Evolutionary conservation across 2,797 vertebrate species (phyloP).

Genomic region (Sebastes matsubarae): DNA sequence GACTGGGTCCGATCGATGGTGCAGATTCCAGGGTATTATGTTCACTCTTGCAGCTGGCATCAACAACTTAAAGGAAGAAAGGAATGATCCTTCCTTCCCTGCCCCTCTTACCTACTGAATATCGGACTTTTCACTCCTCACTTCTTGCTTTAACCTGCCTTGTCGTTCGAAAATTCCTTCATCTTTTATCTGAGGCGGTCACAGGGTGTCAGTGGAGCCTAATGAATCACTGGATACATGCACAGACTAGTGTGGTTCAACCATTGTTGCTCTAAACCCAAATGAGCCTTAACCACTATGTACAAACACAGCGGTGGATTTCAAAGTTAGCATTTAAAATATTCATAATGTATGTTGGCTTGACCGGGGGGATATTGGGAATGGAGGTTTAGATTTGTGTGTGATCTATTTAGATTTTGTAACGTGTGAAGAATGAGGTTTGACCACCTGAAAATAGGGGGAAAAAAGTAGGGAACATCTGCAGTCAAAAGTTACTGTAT

Average conservation of each 20-base stretch:
- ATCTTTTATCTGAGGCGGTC: slow-evolving; percentile 52
- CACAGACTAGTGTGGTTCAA: slow-evolving; percentile 1
- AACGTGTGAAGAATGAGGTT: neutral
- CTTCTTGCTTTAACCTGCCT: slow-evolving; percentile 1
- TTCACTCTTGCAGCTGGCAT: slow-evolving; percentile 41
- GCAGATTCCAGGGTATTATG: slow-evolving; percentile 55
- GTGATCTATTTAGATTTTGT: neutral
- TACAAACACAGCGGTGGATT: slow-evolving; percentile 64
- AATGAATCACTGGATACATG: slow-evolving; percentile 37
- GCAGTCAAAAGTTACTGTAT: neutral
- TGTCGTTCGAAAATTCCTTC: slow-evolving; percentile 38
- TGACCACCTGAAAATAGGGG: neutral
- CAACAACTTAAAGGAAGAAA: slow-evolving; percentile 37
- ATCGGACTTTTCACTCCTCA: slow-evolving; percentile 9
- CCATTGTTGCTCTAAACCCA: slow-evolving; percentile 20
- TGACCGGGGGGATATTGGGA: neutral
- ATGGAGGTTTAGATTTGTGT: neutral
- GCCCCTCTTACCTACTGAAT: slow-evolving; percentile 11
- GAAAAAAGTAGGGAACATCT: neutral
- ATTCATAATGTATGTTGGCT: slow-evolving; percentile 44
- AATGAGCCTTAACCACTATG: slow-evolving; percentile 49
- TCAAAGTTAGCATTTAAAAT: slow-evolving; percentile 66
- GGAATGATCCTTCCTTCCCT: neutral
- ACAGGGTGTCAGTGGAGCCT: slow-evolving; percentile 45
- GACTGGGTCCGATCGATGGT: slow-evolving; percentile 32